Evolutionary conservation across 2,888 invertebrate species (phyloP).

Genomic region (Tiphia femorata): DNA sequence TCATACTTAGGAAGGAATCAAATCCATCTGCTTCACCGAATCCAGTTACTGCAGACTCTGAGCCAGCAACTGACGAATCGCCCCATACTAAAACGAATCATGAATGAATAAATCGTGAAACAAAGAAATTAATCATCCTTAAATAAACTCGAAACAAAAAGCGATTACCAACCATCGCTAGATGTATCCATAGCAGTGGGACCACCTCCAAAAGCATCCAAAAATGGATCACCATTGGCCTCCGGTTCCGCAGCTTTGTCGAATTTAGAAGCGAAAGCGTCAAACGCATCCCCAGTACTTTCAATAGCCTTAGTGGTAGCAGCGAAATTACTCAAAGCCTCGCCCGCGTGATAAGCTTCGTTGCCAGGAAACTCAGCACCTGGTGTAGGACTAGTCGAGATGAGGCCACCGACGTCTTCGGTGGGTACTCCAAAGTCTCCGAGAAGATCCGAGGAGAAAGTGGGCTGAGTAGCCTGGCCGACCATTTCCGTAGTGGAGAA

Average conservation of each 20-base stretch:
- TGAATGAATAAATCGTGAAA: no score
- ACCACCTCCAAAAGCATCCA: constrained; percentile 71
- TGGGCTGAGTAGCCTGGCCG: neutral
- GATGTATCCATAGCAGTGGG: constrained; percentile 67
- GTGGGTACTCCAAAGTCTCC: constrained; percentile 31
- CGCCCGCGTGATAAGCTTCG: constrained; percentile 44
- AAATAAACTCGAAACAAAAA: neutral
- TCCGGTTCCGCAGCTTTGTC: constrained; percentile 77
- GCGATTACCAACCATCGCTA: constrained; percentile 61
- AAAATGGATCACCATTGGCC: constrained; percentile 68
- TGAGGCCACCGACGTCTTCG: constrained; percentile 23
- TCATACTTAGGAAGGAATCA: constrained; percentile 85
- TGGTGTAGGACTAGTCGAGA: constrained; percentile 50
- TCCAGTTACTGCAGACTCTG: constrained; percentile 64
- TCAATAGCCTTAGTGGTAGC: constrained; percentile 55
- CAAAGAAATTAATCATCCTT: neutral
- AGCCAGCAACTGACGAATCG: constrained; percentile 58
- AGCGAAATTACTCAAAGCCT: constrained; percentile 51
- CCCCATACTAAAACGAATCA: constrained; percentile 67
- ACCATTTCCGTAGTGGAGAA: constrained; percentile 27
- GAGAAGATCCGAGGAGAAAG: constrained; percentile 39
- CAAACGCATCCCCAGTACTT: constrained; percentile 77
- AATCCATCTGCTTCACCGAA: constrained; percentile 81
- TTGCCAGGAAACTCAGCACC: constrained; percentile 54
- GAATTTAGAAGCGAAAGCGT: constrained; percentile 91